phyloP scores from a whole-genome alignment of 2,888 invertebrate species.

The Leistus spinibarbis region DNA sequence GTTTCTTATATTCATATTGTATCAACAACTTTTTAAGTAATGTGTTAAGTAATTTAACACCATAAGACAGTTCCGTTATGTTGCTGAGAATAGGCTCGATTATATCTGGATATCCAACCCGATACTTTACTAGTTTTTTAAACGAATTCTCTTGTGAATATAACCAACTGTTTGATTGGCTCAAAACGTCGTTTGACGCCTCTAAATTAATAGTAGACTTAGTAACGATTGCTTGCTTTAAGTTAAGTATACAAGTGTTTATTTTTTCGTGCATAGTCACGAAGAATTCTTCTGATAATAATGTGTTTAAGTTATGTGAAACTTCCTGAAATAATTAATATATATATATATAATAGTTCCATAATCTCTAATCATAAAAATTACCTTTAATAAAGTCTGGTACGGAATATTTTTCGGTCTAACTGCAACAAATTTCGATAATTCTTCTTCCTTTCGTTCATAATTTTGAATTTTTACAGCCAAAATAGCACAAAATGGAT shows the following conservation, averaged over 20 bases:
- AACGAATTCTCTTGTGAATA: constrained; percentile 64
- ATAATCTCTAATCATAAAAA: constrained; percentile 28
- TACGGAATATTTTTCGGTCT: constrained; percentile 63
- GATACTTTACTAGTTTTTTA: constrained; percentile 63
- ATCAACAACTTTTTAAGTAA: constrained; percentile 60
- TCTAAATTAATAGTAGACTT: constrained; percentile 35
- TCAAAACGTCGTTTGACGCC: constrained; percentile 16
- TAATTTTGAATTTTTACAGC: constrained; percentile 55
- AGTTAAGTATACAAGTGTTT: constrained; percentile 50
- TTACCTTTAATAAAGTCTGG: constrained; percentile 62
- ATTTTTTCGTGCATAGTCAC: constrained; percentile 39
- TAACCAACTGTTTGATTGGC: constrained; percentile 56
- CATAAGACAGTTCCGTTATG: constrained; percentile 70
- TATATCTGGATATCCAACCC: constrained; percentile 78
- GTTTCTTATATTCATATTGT: constrained; percentile 46
- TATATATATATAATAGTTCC: too few species aligned
- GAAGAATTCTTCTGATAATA: constrained; percentile 33
- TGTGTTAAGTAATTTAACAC: constrained; percentile 64
- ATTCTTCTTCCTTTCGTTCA: constrained; percentile 51
- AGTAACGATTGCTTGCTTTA: constrained; percentile 54
- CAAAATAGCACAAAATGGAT: constrained; percentile 60
- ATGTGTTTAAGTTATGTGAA: constrained; percentile 11
- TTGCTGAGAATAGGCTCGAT: constrained; percentile 73
- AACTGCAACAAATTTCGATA: constrained; percentile 63
- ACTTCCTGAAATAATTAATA: constrained; percentile 16